phyloP scores from a whole-genome alignment of 2,888 invertebrate species.

The Galeruca laticollis region DNA sequence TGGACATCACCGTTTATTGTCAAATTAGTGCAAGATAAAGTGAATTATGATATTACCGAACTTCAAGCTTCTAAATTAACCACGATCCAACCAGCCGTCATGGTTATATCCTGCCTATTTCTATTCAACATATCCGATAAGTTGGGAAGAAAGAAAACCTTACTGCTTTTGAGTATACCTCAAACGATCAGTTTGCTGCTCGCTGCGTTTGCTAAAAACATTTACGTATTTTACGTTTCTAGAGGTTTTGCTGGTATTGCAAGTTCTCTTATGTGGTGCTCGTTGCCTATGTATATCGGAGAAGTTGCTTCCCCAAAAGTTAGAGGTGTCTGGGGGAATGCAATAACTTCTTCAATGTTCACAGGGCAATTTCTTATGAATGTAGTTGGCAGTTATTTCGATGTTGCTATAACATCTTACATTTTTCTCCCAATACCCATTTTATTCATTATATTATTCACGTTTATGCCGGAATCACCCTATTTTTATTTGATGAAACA shows the following conservation, averaged over 20 bases:
- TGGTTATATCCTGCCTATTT: conserved; percentile 50
- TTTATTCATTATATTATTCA: conserved; percentile 69
- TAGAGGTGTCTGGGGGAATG: conserved; percentile 34
- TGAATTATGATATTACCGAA: conserved; percentile 55
- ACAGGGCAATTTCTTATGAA: conserved; percentile 26
- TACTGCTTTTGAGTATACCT: conserved; percentile 53
- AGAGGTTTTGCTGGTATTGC: conserved; percentile 53
- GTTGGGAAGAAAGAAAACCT: conserved; percentile 56
- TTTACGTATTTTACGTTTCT: conserved; percentile 55
- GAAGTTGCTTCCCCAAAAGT: conserved; percentile 34
- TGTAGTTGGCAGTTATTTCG: conserved; percentile 37
- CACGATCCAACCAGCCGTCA: conserved; percentile 56
- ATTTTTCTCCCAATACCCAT: conserved; percentile 72
- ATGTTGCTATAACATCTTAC: conserved; percentile 62
- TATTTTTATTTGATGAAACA: conserved; percentile 52
- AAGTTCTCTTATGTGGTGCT: conserved; percentile 28
- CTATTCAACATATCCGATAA: conserved; percentile 53
- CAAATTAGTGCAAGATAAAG: conserved; percentile 54
- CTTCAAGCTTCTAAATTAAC: conserved; percentile 60
- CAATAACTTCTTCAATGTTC: conserved; percentile 10
- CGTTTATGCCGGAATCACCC: conserved; percentile 72
- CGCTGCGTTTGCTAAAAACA: conserved; percentile 23
- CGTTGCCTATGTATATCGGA: conserved; percentile 30
- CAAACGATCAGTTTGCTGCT: conserved; percentile 53
- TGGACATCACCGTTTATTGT: conserved; percentile 62